Percentiles rank a stretch among this genome's conserved stretches.
Conservation (phyloP, 2,888 invertebrate species). For the Scaptomyza flava region DNA sequence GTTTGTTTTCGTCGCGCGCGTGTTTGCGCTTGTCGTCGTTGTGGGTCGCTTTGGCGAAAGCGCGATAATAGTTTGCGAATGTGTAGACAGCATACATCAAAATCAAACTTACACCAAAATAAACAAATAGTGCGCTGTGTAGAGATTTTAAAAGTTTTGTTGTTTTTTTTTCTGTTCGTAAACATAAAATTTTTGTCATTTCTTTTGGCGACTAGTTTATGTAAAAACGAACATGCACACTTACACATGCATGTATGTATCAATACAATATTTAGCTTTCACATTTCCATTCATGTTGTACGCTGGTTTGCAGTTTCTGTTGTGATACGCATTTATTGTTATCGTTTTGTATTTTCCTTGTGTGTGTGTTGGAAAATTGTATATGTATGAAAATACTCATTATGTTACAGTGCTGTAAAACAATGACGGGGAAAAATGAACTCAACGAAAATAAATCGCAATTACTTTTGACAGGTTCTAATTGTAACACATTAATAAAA, state of each 20-base stretch:
- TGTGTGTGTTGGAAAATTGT: constrained; percentile 4
- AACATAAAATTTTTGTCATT: constrained; percentile 62
- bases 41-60: constrained; percentile 64
- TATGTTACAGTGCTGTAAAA: constrained; percentile 40
- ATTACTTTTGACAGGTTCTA: background rate
- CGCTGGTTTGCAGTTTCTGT: constrained; percentile 49
- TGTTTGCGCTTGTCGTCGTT: constrained; percentile 58
- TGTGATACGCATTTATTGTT: constrained; percentile 55
- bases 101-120: constrained; percentile 9
- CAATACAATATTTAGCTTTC: constrained; percentile 59
- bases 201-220: constrained; percentile 38
- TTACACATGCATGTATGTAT: constrained; percentile 15
- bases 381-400: constrained; percentile 13
- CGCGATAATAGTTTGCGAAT: constrained; percentile 53
- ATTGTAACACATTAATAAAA: background rate
- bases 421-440: background rate
- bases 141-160: constrained; percentile 42
- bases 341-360: constrained; percentile 22
- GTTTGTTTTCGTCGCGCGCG: constrained; percentile 77
- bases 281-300: constrained; percentile 69
- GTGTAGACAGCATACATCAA: constrained; percentile 27
- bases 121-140: constrained; percentile 15
- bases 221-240: constrained; percentile 4
- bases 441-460: constrained; percentile 1
- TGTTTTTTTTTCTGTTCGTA: constrained; percentile 58